A percentile compares a stretch with the other conserved stretches of the same genome.
These are phyloP conservation scores for Ceratotherium simum DNA, from an alignment of 2,113 vertebrate genomes.

Conservation along the genomic window DNA sequence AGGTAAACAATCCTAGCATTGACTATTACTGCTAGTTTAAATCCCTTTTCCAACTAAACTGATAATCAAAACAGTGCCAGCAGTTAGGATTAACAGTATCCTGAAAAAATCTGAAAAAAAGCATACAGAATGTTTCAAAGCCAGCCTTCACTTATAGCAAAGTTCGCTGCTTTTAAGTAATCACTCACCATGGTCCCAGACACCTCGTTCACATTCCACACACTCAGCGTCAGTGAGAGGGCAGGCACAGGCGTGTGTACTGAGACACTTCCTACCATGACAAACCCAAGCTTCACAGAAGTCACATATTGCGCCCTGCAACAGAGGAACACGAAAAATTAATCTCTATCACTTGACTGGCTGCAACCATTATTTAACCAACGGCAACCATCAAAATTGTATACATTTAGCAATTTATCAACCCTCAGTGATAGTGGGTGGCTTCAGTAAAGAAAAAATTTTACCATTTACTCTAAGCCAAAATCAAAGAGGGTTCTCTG, in stretches of 20 bases:
- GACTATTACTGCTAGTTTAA: background rate
- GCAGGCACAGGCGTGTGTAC: constrained; percentile 94
- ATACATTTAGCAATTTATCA: background rate
- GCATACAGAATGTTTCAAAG: background rate
- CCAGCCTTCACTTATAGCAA: background rate
- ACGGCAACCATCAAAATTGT: background rate
- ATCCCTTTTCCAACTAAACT: background rate
- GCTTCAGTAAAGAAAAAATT: background rate
- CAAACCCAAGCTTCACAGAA: constrained; percentile 99
- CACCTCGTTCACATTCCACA: constrained; percentile 95
- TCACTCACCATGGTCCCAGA: constrained; percentile 97
- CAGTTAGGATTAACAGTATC: background rate
- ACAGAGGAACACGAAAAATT: constrained; percentile 36
- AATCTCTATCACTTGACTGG: background rate
- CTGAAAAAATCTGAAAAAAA: background rate
- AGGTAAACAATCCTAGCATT: background rate
- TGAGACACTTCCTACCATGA: constrained; percentile 96
- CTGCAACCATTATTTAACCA: background rate
- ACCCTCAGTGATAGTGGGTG: accelerated
- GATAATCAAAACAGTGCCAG: background rate
- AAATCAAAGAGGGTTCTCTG: background rate
- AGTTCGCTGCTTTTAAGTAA: background rate
- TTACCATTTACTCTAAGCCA: background rate
- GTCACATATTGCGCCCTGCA: constrained; percentile 97
- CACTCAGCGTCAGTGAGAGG: constrained; percentile 96